These are phyloP conservation scores for Nipponacmea schrenckii DNA, from an alignment of 2,888 invertebrate genomes.

Conservation along the genomic window DNA sequence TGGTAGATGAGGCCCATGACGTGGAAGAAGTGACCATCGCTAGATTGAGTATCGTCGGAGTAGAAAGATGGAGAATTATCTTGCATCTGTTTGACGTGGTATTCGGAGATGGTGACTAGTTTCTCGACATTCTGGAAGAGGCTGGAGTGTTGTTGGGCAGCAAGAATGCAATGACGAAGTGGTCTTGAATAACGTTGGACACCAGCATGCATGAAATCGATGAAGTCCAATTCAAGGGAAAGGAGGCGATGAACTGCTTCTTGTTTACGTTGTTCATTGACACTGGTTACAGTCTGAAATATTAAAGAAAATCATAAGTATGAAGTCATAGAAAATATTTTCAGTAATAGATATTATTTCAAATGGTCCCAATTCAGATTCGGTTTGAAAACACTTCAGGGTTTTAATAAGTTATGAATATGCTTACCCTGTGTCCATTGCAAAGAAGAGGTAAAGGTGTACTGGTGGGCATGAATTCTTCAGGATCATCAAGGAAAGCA, in stretches of 20 bases:
- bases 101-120: conserved; percentile 60
- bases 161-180: conserved; percentile 60
- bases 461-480: conserved; percentile 42
- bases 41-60: conserved; percentile 48
- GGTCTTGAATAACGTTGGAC: conserved; percentile 62
- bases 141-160: conserved; percentile 53
- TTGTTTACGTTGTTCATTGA: conserved; percentile 42
- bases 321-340: not conserved
- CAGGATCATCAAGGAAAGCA: conserved; percentile 27
- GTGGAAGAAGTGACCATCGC: conserved; percentile 47
- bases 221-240: conserved; percentile 59
- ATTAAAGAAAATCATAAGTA: conserved; percentile 12
- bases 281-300: conserved; percentile 39
- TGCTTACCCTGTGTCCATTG: conserved; percentile 47
- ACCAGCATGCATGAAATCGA: conserved; percentile 62
- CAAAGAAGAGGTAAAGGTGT: conserved; percentile 51
- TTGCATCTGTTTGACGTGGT: conserved; percentile 60
- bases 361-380: no score
- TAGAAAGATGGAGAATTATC: conserved; percentile 53
- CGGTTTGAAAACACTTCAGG: no score
- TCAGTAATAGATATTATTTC: no score
- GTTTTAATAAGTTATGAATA: not conserved
- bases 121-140: conserved; percentile 67
- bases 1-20: conserved; percentile 57
- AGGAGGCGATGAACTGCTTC: conserved; percentile 56